phyloP scores from a whole-genome alignment of 2,888 invertebrate species.

The Galeopsomyia nigrocyanea region DNA sequence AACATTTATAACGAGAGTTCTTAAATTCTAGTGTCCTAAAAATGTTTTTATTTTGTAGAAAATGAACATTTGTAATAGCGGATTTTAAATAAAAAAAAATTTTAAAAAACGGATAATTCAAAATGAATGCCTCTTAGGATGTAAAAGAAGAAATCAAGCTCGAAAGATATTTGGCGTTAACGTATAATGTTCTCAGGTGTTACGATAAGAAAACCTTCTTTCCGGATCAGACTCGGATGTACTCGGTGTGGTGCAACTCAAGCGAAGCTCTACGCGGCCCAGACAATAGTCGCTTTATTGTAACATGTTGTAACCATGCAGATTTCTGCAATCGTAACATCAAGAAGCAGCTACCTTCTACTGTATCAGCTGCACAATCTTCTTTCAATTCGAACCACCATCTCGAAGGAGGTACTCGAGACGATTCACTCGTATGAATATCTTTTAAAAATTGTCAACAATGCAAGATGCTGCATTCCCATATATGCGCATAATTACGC shows the following conservation, averaged over 20 bases:
- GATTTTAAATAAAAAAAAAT: too few species aligned
- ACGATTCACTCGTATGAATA: not conserved
- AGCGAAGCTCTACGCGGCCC: constrained; percentile 60
- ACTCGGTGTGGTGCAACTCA: constrained; percentile 64
- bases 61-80: too few species aligned
- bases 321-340: constrained; percentile 82
- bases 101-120: too few species aligned
- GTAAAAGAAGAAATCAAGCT: constrained; percentile 52
- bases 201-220: constrained; percentile 65
- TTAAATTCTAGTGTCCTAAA: not conserved
- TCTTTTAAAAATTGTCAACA: too few species aligned
- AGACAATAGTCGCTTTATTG: constrained; percentile 76
- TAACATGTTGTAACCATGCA: constrained; percentile 84
- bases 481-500: too few species aligned
- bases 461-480: too few species aligned
- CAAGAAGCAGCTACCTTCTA: constrained; percentile 70
- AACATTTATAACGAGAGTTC: too few species aligned
- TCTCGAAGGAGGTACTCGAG: constrained; percentile 59
- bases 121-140: constrained; percentile 24
- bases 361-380: constrained; percentile 55
- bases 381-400: constrained; percentile 59
- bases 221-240: constrained; percentile 59
- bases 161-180: constrained; percentile 13
- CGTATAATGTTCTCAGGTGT: constrained; percentile 59
- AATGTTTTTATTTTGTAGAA: not conserved